Evolutionary conservation across 2,113 vertebrate genomes (phyloP).

Genomic region (Phaethon lepturus): DNA sequence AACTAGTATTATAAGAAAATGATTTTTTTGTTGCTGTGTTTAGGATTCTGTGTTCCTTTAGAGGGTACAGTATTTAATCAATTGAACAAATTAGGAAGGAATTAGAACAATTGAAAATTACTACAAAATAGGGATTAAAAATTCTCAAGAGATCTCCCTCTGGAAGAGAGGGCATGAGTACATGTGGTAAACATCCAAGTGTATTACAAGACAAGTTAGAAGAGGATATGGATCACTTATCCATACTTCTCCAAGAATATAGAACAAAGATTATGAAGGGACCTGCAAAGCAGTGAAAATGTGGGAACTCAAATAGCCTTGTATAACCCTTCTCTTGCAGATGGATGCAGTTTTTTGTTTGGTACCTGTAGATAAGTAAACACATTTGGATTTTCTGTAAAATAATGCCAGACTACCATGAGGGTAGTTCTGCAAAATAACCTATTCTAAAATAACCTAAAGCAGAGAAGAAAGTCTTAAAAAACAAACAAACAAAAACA

Average conservation of each 20-base stretch:
- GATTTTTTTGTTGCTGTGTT: background rate
- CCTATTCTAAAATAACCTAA: background rate
- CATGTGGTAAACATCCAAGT: background rate
- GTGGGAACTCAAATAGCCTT: background rate
- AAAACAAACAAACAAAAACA: too few species aligned
- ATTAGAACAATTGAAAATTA: background rate
- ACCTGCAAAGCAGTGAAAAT: background rate
- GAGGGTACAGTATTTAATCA: background rate
- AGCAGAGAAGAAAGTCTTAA: background rate
- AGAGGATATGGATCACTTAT: background rate
- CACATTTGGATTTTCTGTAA: background rate
- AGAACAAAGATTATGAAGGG: background rate
- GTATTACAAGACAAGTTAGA: background rate
- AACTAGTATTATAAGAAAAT: background rate
- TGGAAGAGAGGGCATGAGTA: background rate
- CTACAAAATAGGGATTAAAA: background rate
- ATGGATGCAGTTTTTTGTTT: background rate
- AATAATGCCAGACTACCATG: background rate
- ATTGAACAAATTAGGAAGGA: background rate
- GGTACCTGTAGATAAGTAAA: background rate
- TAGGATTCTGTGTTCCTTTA: background rate
- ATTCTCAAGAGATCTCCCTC: background rate
- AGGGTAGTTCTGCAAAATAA: background rate
- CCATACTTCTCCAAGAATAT: background rate
- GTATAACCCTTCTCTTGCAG: background rate